A percentile compares a stretch with the other conserved stretches of the same genome.
Conservation (phyloP, 1,140 invertebrate species). For the Oreohelix idahoensis region DNA sequence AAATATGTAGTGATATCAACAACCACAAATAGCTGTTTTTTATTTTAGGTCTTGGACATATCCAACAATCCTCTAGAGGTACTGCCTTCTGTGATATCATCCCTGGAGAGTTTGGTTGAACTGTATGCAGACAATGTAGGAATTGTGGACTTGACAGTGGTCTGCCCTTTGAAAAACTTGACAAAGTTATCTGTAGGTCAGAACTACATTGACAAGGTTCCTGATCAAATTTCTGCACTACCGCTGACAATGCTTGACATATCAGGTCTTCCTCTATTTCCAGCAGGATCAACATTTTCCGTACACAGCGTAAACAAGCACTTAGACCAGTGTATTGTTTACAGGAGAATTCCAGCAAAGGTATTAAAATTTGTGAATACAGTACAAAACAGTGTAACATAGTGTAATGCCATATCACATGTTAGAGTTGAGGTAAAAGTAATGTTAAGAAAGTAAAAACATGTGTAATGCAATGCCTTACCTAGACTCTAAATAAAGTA, state of each 20-base stretch:
- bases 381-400: too few relatives aligned
- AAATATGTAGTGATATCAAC: too few relatives aligned
- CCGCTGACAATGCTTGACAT: constrained; percentile 47
- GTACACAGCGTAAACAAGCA: not conserved
- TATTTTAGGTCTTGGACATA: constrained; percentile 46
- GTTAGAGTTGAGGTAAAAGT: too few relatives aligned
- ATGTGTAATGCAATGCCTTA: too few relatives aligned
- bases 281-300: not conserved
- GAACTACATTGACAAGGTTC: constrained; percentile 44
- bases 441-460: too few relatives aligned
- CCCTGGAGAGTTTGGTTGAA: constrained; percentile 43
- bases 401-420: too few relatives aligned
- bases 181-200: constrained; percentile 47
- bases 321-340: constrained; percentile 25
- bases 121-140: constrained; percentile 61
- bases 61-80: constrained; percentile 56
- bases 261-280: constrained; percentile 48
- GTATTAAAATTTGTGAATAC: not conserved
- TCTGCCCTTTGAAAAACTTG: constrained; percentile 48
- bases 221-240: constrained; percentile 23
- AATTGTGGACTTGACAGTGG: constrained; percentile 41
- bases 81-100: constrained; percentile 49
- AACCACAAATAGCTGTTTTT: too few relatives aligned
- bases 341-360: constrained; percentile 21
- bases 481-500: too few relatives aligned